These are phyloP conservation scores for Picathartes gymnocephalus DNA, from an alignment of 2,113 vertebrate species.

Conservation along the genomic window DNA sequence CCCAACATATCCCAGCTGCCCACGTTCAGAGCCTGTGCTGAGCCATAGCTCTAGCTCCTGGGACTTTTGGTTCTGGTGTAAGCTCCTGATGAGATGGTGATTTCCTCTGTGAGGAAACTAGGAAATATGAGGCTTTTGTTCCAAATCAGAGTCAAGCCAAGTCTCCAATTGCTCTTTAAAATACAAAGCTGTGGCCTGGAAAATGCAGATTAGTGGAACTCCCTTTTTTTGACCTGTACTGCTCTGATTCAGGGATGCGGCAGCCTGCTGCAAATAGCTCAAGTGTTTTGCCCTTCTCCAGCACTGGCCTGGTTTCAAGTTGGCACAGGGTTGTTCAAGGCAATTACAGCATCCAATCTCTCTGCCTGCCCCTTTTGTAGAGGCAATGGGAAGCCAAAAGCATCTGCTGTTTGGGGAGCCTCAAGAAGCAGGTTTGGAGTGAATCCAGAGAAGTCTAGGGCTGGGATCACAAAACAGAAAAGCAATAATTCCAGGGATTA, in stretches of 20 bases:
- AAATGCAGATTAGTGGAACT: neutral
- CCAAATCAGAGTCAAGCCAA: neutral
- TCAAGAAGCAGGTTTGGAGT: neutral
- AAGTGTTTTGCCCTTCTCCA: neutral
- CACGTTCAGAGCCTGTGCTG: rapidly evolving
- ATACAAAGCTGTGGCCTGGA: neutral
- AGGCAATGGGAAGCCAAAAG: neutral
- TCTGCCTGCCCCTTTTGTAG: neutral
- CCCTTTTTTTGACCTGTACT: neutral
- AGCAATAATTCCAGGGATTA: neutral
- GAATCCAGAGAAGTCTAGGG: neutral
- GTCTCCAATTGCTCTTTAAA: neutral
- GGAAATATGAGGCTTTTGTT: neutral
- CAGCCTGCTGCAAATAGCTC: neutral
- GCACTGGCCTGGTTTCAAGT: neutral
- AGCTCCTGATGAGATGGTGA: neutral
- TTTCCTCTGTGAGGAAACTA: neutral
- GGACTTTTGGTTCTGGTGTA: neutral
- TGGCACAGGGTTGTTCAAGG: neutral
- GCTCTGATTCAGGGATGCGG: neutral
- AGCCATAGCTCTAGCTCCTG: neutral
- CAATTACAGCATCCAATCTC: neutral
- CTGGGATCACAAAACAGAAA: neutral
- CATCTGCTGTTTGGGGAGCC: neutral
- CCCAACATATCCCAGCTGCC: neutral